phyloP scores from a whole-genome alignment of 37 sponge, comb jelly and placozoan genomes.

The Mnemiopsis leidyi region DNA sequence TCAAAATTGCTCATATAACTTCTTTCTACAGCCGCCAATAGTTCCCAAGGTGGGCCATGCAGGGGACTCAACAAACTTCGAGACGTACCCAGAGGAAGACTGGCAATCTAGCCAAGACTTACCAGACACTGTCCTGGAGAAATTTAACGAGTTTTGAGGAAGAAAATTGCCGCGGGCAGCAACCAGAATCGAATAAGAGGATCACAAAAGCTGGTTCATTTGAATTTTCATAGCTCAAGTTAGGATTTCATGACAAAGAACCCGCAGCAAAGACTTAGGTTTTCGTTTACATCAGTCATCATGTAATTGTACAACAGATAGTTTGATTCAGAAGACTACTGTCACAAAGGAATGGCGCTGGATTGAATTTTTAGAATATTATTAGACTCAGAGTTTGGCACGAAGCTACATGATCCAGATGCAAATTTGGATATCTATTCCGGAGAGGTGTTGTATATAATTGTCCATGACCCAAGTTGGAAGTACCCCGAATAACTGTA shows the following conservation, averaged over 20 bases:
- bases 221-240: not conserved
- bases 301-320: no score
- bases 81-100: constrained; percentile 86
- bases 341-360: no score
- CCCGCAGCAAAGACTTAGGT: not conserved
- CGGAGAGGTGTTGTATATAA: no score
- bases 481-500: no score
- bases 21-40: constrained; percentile 75
- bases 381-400: no score
- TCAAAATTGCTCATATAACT: no score
- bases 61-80: constrained; percentile 93
- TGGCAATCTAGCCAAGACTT: constrained; percentile 82
- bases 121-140: constrained; percentile 61
- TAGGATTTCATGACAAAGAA: not conserved
- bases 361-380: no score
- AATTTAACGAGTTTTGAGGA: constrained; percentile 46
- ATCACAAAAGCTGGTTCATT: not conserved
- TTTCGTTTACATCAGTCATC: no score
- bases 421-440: no score
- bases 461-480: no score
- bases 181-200: not conserved
- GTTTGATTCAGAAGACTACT: no score
- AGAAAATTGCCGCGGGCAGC: not conserved
- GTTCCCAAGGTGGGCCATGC: constrained; percentile 79
- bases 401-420: no score